Conservation (phyloP, 2,797 vertebrate genomes). For the Oryzias sinensis region DNA sequence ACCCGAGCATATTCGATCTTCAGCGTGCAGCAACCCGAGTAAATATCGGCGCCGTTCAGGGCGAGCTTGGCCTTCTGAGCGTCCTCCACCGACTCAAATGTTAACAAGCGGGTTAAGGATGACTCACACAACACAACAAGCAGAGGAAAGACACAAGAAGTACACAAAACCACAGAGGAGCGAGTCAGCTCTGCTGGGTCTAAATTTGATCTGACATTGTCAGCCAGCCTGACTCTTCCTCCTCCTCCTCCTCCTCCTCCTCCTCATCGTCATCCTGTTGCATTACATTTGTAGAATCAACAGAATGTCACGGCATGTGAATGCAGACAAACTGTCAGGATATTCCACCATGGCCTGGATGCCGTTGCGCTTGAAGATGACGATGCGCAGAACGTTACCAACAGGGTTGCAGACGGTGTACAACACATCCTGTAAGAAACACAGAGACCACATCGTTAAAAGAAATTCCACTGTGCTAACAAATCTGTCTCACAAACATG, state of each 20-base stretch:
- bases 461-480: too few relatives aligned
- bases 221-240: slow-evolving; percentile 1
- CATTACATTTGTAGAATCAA: too few relatives aligned
- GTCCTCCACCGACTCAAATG: slow-evolving; percentile 87
- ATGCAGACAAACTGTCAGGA: slow-evolving; percentile 64
- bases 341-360: slow-evolving; percentile 99
- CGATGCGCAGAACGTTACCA: slow-evolving; percentile 90
- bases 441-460: slow-evolving; percentile 1
- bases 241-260: not conserved
- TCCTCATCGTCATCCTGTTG: too few relatives aligned
- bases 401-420: slow-evolving; percentile 93
- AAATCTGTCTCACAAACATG: too few relatives aligned
- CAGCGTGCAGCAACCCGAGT: slow-evolving; percentile 93
- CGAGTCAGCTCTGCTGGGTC: slow-evolving; percentile 1
- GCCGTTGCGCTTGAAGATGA: slow-evolving; percentile 96
- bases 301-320: not conserved
- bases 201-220: not conserved
- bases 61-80: slow-evolving; percentile 94
- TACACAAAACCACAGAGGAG: not conserved
- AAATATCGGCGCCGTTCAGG: slow-evolving; percentile 94
- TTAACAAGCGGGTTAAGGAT: slow-evolving; percentile 82
- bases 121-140: slow-evolving; percentile 45
- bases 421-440: slow-evolving; percentile 84
- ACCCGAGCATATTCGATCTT: slow-evolving; percentile 97
- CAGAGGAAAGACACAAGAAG: slow-evolving; percentile 10